Base-by-base conservation (phyloP, 2,797 vertebrate species). In the Lithobates sylvaticus region DNA sequence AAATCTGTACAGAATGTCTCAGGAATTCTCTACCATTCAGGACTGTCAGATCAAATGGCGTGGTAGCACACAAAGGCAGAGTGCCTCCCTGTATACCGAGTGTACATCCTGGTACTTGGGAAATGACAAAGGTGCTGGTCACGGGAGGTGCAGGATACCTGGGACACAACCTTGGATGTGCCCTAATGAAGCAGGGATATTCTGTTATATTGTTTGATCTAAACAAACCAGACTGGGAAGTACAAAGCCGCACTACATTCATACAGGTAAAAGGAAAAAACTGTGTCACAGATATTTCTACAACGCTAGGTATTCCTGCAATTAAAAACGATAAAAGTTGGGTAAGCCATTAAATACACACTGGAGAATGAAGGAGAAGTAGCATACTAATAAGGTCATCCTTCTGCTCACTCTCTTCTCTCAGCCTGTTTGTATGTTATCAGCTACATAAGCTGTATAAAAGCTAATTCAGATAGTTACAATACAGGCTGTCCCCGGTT, bases 131-230 rank as follows among this genome's bases (percentile, higher is more conserved):
- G 92, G 94, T 95, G 29, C 21, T 99, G 90, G 96, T 99, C 88
- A 99, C 98, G 0, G 98, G 98, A 83, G 98, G 98, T 7, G 95
- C 94, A 0, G 98, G 98, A 18, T 98, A 97, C 92, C 94, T 98
- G 71, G 98, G 98, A 1, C 97, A 96, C 86, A 94, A 95, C 68
- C 93, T 99, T 87, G 96, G 95, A 1, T 94, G 92, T 77, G 94
- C 94, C 34, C 95, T 99, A 23, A 93, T 93, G 26, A 90, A 86
- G 68, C 93, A 92, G 1, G 97, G 97, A 27, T 21, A 92, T 77
- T 91, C 93, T 0, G 97, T 98, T 42, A 89, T 97, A 89, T 95
- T 99, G 0, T 90, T 98, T 50, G 98, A 99, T 76, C 84, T 96
- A 26, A 92, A 84, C 74, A 94, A 92, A 86, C 97, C 97, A 0